Conservation (phyloP, 2,113 vertebrate genomes). For the Cochlearius cochlearius region DNA sequence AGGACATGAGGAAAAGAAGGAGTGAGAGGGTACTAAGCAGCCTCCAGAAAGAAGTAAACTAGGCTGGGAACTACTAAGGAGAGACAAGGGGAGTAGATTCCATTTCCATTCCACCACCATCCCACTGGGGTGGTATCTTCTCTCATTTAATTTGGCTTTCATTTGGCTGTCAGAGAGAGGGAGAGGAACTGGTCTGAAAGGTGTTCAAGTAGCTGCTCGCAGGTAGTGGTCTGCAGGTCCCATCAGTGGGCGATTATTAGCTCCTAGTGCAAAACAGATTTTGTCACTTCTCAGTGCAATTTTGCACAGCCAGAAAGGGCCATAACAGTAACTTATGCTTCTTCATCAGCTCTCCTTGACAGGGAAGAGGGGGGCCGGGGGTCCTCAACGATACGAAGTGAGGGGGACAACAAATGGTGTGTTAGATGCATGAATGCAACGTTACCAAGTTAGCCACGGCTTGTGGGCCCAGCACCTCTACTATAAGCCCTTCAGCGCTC, state of each 20-base stretch:
- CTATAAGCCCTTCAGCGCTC: neutral
- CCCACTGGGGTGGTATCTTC: neutral
- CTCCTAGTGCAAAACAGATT: neutral
- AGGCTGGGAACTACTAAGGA: neutral
- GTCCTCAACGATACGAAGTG: neutral
- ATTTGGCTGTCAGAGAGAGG: neutral
- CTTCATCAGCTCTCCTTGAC: neutral
- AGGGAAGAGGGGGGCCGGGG: accelerated
- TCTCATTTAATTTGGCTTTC: neutral
- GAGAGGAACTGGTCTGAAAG: neutral
- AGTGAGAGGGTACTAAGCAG: neutral
- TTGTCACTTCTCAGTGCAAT: neutral
- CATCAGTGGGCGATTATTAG: neutral
- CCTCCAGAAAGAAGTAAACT: neutral
- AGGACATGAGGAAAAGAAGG: neutral
- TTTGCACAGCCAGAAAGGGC: neutral
- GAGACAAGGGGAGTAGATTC: neutral
- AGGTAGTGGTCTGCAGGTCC: neutral
- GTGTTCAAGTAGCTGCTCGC: neutral
- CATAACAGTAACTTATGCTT: neutral
- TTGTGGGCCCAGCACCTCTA: neutral
- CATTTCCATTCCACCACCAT: too few species aligned
- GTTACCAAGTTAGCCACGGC: too few species aligned
- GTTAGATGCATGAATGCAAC: neutral
- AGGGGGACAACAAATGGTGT: neutral